A percentile compares a stretch with the other conserved stretches of the same genome.
These are phyloP conservation scores for Pleuronectes platessa DNA, from an alignment of 2,113 vertebrate species.

Conservation along the genomic window DNA sequence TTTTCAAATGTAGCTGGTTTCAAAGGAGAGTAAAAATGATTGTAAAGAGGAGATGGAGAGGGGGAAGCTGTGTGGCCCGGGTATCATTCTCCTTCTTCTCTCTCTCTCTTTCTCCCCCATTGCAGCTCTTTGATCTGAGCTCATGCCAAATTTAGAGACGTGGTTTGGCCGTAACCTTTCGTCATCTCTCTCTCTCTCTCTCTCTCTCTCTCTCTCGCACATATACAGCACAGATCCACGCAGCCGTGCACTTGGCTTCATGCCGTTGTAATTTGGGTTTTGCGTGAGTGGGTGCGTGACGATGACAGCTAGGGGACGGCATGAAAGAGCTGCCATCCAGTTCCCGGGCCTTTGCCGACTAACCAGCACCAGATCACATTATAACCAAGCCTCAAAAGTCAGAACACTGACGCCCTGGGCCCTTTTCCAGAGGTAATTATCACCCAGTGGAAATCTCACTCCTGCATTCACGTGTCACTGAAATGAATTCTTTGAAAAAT, in stretches of 20 bases:
- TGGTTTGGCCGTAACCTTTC: slow-evolving; percentile 55
- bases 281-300: slow-evolving; percentile 52
- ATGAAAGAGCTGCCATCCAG: slow-evolving; percentile 53
- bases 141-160: slow-evolving; percentile 65
- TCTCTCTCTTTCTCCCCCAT: slow-evolving; percentile 31
- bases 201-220: slow-evolving; percentile 2
- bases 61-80: slow-evolving; percentile 31
- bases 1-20: slow-evolving; percentile 32
- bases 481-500: slow-evolving; percentile 53
- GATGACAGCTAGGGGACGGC: slow-evolving; percentile 51
- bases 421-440: slow-evolving; percentile 60
- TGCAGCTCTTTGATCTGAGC: slow-evolving; percentile 67
- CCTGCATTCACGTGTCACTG: slow-evolving; percentile 16
- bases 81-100: slow-evolving; percentile 24
- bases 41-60: slow-evolving; percentile 23
- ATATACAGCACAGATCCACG: slow-evolving; percentile 38
- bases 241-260: slow-evolving; percentile 55
- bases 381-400: slow-evolving; percentile 40
- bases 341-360: slow-evolving; percentile 18
- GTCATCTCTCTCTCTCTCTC: slow-evolving; percentile 33
- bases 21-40: slow-evolving; percentile 25
- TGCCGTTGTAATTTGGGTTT: slow-evolving; percentile 60
- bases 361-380: slow-evolving; percentile 34
- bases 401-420: slow-evolving; percentile 22
- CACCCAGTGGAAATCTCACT: slow-evolving; percentile 48